Conservation (phyloP, 2,888 invertebrate genomes). For the Callimorpha dominula region DNA sequence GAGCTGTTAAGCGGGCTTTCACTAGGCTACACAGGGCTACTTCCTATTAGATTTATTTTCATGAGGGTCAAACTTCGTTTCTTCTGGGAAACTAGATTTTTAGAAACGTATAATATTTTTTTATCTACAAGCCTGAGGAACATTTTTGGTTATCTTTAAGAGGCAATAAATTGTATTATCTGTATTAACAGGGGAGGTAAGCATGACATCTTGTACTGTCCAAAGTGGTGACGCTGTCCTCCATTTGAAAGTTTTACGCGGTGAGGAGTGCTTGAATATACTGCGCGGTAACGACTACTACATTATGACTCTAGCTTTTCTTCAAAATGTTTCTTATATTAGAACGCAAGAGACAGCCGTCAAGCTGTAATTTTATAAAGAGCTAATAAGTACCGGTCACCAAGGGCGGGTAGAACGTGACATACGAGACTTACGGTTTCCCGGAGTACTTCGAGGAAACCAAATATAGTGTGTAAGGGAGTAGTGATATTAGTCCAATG, state of each 20-base stretch:
- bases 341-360: not conserved
- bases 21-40: too few relatives aligned
- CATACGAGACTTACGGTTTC: constrained; percentile 3
- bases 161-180: too few relatives aligned
- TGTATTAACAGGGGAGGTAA: not conserved
- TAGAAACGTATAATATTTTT: too few relatives aligned
- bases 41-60: too few relatives aligned
- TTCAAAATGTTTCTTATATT: not conserved
- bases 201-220: not conserved
- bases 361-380: not conserved
- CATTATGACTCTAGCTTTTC: too few relatives aligned
- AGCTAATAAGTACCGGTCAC: constrained; percentile 1
- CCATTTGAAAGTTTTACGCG: not conserved
- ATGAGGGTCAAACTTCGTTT: too few relatives aligned
- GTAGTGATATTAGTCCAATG: constrained; percentile 6
- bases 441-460: not conserved
- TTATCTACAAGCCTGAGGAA: too few relatives aligned
- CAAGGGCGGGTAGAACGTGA: constrained; percentile 2
- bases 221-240: not conserved
- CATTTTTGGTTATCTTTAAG: too few relatives aligned
- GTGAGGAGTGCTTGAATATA: too few relatives aligned
- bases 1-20: too few relatives aligned
- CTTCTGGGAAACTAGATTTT: too few relatives aligned
- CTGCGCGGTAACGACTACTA: too few relatives aligned
- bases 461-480: constrained; percentile 1